A percentile compares a stretch with the other conserved stretches of the same genome.
These are phyloP conservation scores for Oscheius sp. DNA, from an alignment of 1,140 invertebrate genomes.

Conservation along the genomic window DNA sequence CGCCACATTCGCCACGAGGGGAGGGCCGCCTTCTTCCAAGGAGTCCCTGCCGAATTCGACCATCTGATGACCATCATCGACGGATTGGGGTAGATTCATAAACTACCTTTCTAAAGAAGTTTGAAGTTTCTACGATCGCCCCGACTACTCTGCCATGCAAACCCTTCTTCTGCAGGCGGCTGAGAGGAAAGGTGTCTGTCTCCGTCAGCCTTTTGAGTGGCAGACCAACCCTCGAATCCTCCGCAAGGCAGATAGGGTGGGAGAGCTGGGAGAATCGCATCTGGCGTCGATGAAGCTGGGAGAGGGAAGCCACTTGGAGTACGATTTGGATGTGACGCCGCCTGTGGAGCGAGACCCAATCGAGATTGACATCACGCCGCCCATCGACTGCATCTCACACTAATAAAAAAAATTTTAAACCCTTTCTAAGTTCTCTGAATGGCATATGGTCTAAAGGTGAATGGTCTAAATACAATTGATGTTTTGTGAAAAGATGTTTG, in stretches of 20 bases:
- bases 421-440: too few species aligned
- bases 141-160: conserved; percentile 37
- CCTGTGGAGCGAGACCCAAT: background rate
- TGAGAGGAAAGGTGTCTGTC: conserved; percentile 20
- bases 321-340: background rate
- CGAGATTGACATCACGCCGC: background rate
- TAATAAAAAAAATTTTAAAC: too few species aligned
- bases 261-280: conserved; percentile 45
- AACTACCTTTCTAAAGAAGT: background rate
- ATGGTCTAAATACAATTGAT: too few species aligned
- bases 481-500: too few species aligned
- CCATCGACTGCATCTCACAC: too few species aligned
- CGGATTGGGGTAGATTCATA: background rate
- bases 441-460: too few species aligned
- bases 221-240: conserved; percentile 28
- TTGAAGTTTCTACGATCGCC: conserved; percentile 40
- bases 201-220: conserved; percentile 46
- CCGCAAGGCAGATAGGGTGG: conserved; percentile 39
- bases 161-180: conserved; percentile 31
- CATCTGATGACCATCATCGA: conserved; percentile 41
- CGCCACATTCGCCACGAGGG: conserved; percentile 26
- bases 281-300: conserved; percentile 33
- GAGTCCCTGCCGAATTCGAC: conserved; percentile 41
- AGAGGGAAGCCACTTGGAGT: conserved; percentile 34
- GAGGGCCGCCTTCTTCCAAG: conserved; percentile 32